Evolutionary conservation across 2,797 vertebrate genomes (phyloP).

Genomic region (Clamator glandarius): DNA sequence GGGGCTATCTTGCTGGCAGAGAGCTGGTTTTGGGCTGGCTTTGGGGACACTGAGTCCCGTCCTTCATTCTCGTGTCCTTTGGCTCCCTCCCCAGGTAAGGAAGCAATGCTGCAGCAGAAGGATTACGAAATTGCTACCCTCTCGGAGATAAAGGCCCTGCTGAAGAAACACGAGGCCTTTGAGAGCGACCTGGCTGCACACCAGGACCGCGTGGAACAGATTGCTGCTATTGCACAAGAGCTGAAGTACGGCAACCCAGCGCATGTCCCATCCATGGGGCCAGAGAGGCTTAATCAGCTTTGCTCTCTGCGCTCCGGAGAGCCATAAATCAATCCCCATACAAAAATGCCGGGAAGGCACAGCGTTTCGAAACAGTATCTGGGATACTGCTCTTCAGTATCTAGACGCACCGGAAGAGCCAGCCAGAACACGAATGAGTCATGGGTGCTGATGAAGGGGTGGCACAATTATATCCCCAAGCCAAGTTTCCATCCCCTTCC

Average conservation of each 20-base stretch:
- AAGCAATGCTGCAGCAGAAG: slow-evolving; percentile 90
- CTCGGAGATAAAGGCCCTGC: slow-evolving; percentile 95
- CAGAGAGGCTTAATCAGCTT: background rate
- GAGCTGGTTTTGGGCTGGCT: background rate
- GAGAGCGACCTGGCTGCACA: slow-evolving; percentile 98
- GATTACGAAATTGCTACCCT: slow-evolving; percentile 95
- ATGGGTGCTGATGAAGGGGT: background rate
- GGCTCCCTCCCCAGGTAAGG: slow-evolving; percentile 86
- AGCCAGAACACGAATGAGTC: background rate
- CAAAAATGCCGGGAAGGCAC: slow-evolving; percentile 32
- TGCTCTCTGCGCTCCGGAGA: slow-evolving; percentile 8
- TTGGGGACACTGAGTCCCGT: background rate
- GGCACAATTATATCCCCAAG: background rate
- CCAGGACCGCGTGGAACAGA: slow-evolving; percentile 98
- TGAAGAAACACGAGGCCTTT: slow-evolving; percentile 98
- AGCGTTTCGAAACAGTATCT: slow-evolving; percentile 55
- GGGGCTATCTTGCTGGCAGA: fast-evolving
- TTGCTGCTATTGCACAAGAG: slow-evolving; percentile 97
- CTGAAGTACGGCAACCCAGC: slow-evolving; percentile 83
- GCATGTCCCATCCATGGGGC: background rate
- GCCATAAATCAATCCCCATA: background rate
- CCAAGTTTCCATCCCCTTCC: slow-evolving; percentile 12
- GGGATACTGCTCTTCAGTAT: slow-evolving; percentile 41
- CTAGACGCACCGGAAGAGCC: background rate
- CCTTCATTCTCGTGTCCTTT: slow-evolving; percentile 47